Conservation (phyloP, 2,113 vertebrate genomes). For the Sterrhoptilus dennistouni region DNA sequence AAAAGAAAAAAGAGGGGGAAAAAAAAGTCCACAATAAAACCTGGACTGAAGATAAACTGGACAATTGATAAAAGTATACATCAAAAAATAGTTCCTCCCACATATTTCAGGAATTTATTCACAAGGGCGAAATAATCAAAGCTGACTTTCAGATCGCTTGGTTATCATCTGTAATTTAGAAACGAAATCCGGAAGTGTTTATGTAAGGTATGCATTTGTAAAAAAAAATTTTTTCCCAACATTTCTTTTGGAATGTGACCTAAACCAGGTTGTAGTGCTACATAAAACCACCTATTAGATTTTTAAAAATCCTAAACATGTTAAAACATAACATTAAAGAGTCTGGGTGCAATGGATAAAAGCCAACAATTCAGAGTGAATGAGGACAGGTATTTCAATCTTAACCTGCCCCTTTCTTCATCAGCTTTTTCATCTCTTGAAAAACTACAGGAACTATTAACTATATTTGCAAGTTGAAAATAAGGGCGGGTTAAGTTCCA, state of each 20-base stretch:
- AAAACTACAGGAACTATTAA: conserved; percentile 16
- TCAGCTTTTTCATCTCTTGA: conserved; percentile 37
- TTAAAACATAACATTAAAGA: conserved; percentile 37
- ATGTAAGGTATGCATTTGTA: conserved; percentile 33
- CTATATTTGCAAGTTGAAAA: conserved; percentile 39
- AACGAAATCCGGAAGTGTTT: conserved; percentile 35
- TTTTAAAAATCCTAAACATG: background rate
- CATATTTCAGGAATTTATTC: background rate
- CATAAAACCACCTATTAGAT: conserved; percentile 34
- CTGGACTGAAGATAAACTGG: conserved; percentile 6
- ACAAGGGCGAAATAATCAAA: conserved; percentile 19
- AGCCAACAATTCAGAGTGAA: conserved; percentile 41
- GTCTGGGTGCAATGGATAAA: conserved; percentile 14
- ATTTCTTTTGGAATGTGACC: conserved; percentile 48
- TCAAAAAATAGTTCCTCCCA: background rate
- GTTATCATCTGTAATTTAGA: conserved; percentile 42
- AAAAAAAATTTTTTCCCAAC: conserved; percentile 9
- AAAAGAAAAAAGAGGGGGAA: background rate
- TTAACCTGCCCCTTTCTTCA: conserved; percentile 18
- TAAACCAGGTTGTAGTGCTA: conserved; percentile 30
- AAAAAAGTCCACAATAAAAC: background rate
- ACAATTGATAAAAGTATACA: conserved; percentile 10
- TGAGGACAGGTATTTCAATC: conserved; percentile 41
- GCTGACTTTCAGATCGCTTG: conserved; percentile 22
- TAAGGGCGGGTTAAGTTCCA: background rate